A percentile compares a stretch with the other conserved stretches of the same genome.
These are phyloP conservation scores for Ceratina japonica DNA, from an alignment of 1,140 invertebrate genomes.

Conservation along the genomic window DNA sequence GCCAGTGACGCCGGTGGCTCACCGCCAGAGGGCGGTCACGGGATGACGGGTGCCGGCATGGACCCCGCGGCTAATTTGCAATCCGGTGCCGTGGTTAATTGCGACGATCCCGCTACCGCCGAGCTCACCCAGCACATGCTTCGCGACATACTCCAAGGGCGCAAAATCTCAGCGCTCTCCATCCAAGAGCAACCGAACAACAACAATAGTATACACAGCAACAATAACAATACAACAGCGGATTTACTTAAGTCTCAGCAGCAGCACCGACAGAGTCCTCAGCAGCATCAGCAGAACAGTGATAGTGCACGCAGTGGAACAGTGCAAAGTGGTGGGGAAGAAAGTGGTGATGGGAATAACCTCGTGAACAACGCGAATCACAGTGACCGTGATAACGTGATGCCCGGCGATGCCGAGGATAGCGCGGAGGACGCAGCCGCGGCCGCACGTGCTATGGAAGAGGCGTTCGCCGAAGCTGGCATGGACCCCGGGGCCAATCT, in stretches of 20 bases:
- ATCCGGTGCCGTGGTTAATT: conserved; percentile 77
- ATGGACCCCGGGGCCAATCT: conserved; percentile 82
- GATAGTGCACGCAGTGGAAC: conserved; percentile 78
- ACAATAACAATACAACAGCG: conserved; percentile 78
- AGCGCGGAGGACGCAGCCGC: conserved; percentile 80
- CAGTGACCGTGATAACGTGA: conserved; percentile 77
- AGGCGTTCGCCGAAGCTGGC: conserved; percentile 81
- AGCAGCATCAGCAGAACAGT: conserved; percentile 71
- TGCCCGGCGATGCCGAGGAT: conserved; percentile 83
- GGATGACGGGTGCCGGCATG: conserved; percentile 77
- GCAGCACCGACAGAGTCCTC: conserved; percentile 71
- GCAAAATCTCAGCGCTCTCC: conserved; percentile 82
- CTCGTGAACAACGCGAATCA: conserved; percentile 73
- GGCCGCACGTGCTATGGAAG: conserved; percentile 82
- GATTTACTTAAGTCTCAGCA: conserved; percentile 76
- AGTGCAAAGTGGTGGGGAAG: conserved; percentile 77
- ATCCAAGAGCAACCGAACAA: conserved; percentile 77
- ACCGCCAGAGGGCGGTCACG: conserved; percentile 77
- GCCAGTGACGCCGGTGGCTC: conserved; percentile 84
- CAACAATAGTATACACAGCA: conserved; percentile 80
- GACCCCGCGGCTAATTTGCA: conserved; percentile 76
- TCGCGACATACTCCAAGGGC: conserved; percentile 89
- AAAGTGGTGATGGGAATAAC: conserved; percentile 77
- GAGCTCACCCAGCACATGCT: conserved; percentile 90
- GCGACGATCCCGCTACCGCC: conserved; percentile 79